Base-by-base conservation (phyloP, 64 coral and sea anemone species). In the Anthopleura sola region DNA sequence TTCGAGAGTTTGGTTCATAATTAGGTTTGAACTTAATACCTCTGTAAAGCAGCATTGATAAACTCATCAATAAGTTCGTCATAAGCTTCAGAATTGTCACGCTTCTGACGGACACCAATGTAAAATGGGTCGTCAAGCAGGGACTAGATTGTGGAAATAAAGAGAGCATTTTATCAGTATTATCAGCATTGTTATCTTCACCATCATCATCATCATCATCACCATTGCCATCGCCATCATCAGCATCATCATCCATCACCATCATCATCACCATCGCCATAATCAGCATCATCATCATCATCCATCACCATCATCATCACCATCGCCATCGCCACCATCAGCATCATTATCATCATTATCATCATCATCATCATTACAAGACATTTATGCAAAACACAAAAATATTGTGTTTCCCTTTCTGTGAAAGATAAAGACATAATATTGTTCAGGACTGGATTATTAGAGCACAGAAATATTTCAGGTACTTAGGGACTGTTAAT, bases 51-150 rank as follows among this genome's bases (percentile, higher is more conserved):
- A 31, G 92, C 95, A 33, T 81, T 14, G 10, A 98, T 98, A 75
- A 91, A 94, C 18, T 98, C 95, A 81, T 98, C 95, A 87, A 98
- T 91, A 0, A 98, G 57, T 36, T 92, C 92, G 85, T 98, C 92
- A 89, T 98, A 98, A 21, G 75, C 86, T 57, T 82, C 68, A 78
- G 86, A 87, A 38, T 82, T 91, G 62, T 86, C 88, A 37, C 95
- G 86, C 50, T 88, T 85, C 37, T 79, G 76, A 16, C 88, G 83
- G 7, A 98, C 92, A 75, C 95, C 95, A 92, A 98, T 82, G 53
- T 98, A 98, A 12, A 98, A 75, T 69, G 95, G 95, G 50, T 98
- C 95, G 86, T 98, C 95, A 66, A 98, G 66, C 23, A 98, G 69
- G 33, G 85, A 55, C 95, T 98, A 55, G 1, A 60, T 36, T 71